phyloP scores from a whole-genome alignment of 2,113 vertebrate species.

The Falcunculus frontatus region DNA sequence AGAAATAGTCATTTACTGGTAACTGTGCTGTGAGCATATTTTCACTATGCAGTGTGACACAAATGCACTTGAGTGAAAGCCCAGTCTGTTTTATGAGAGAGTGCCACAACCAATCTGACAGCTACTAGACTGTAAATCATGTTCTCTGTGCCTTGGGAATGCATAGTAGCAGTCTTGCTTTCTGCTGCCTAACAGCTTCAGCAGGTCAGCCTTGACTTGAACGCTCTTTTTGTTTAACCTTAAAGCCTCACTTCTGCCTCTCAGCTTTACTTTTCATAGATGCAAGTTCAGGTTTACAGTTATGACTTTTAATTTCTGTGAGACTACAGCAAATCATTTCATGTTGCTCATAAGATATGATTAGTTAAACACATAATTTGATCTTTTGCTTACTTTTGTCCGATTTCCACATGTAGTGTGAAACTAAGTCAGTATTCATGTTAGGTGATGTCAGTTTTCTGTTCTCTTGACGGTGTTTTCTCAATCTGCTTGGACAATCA shows the following conservation, averaged over 20 bases:
- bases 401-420: not conserved
- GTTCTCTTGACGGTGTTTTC: not conserved
- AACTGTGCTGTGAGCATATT: not conserved
- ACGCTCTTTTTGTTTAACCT: rapidly evolving
- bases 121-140: not conserved
- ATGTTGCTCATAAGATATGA: not conserved
- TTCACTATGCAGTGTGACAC: not conserved
- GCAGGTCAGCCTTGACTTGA: not conserved
- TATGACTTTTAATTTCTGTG: not conserved
- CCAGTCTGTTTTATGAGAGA: not conserved
- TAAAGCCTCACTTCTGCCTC: not conserved
- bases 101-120: not conserved
- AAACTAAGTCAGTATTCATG: not conserved
- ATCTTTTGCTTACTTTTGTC: not conserved
- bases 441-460: not conserved
- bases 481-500: not conserved
- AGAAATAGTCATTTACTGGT: not conserved
- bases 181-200: not conserved
- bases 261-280: not conserved
- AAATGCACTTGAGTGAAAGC: not conserved
- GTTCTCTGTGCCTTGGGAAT: not conserved
- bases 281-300: not conserved
- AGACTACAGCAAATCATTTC: not conserved
- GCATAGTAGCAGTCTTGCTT: not conserved
- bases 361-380: not conserved